Evolutionary conservation across 2,113 vertebrate species (phyloP), one percentile per base, ranked within the genome.

Genomic region (Micromys minutus): DNA sequence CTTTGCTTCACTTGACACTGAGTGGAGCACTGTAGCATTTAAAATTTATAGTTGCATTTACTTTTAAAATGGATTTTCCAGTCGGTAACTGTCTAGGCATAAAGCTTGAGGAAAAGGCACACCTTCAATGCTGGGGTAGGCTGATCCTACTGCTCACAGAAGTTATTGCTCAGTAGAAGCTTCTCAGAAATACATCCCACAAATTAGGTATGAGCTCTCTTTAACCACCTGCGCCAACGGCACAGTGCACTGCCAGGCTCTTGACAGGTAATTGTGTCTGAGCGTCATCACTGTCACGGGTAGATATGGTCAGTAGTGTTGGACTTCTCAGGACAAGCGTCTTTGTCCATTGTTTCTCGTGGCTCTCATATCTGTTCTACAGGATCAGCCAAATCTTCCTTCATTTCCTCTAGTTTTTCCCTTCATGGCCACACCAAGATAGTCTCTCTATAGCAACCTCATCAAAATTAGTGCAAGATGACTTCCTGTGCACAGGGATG

Each of bases 31-130:
- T 77, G 85, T 96, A 97, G 89, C 45, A 96, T 96, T 96, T 96
- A 47, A 96, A 94, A 98, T 67, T 95, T 31, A 50, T 87, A 97
- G 19, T 95, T 45, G 10, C 92, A 90, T 97, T 98, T 90, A 96
- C 94, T 98, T 98, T 98, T 97, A 91, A 96, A 96, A 96, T 94
- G 45, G 71, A 96, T 71, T 95, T 96, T 86, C 92, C 96, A 84
- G 36, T 87, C 84, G 96, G 92, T 63, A 83, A 95, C 95, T 91
- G 91, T 88, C 88, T 65, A 57, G 34, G 61, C n/a, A 79, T 31
- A 91, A 36, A 93, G 19, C 91, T 34, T 69, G 71, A 94, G 95
- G 90, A 61, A 19, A 81, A 74, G 29, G 72, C 80, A 47, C 63
- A 21, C 21, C 67, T 90, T 74, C 92, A 96, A 95, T 63, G 52